Evolutionary conservation across 2,888 invertebrate genomes (phyloP).

Genomic region (Andrena flavipes): DNA sequence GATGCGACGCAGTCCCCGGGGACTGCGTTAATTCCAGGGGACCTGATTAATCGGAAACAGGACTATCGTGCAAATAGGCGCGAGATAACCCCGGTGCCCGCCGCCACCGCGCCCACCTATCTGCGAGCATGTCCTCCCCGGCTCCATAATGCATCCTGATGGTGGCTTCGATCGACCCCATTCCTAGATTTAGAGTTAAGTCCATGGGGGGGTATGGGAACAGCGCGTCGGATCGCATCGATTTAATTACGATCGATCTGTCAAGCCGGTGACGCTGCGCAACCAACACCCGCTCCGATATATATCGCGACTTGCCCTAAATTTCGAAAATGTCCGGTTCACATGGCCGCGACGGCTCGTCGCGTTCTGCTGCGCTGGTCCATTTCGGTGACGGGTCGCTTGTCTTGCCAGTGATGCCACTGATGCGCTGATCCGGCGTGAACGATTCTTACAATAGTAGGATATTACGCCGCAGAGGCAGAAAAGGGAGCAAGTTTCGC

Average conservation of each 20-base stretch:
- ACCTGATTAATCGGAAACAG: slow-evolving; percentile 84
- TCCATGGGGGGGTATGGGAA: slow-evolving; percentile 63
- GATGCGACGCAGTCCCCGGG: slow-evolving; percentile 67
- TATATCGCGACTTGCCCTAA: slow-evolving; percentile 69
- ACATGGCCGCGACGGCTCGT: slow-evolving; percentile 29
- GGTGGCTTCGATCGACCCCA: slow-evolving; percentile 80
- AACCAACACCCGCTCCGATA: slow-evolving; percentile 52
- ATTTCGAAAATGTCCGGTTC: slow-evolving; percentile 69
- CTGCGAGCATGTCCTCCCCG: slow-evolving; percentile 73
- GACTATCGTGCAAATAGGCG: slow-evolving; percentile 82
- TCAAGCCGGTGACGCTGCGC: slow-evolving; percentile 61
- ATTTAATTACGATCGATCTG: slow-evolving; percentile 79
- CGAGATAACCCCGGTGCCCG: slow-evolving; percentile 79
- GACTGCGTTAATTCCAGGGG: slow-evolving; percentile 82
- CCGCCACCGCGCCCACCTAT: slow-evolving; percentile 69
- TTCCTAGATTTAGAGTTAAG: slow-evolving; percentile 77
- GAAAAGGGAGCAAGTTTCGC: neutral
- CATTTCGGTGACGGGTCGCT: slow-evolving; percentile 11
- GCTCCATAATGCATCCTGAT: slow-evolving; percentile 77
- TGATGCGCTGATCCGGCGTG: neutral
- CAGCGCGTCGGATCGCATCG: slow-evolving; percentile 67
- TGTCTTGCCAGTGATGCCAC: slow-evolving; percentile 13
- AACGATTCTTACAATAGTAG: neutral
- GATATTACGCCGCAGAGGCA: neutral
- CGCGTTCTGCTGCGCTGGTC: slow-evolving; percentile 31